Evolutionary conservation across 2,888 invertebrate genomes (phyloP).

Genomic region (Celastrina argiolus): DNA sequence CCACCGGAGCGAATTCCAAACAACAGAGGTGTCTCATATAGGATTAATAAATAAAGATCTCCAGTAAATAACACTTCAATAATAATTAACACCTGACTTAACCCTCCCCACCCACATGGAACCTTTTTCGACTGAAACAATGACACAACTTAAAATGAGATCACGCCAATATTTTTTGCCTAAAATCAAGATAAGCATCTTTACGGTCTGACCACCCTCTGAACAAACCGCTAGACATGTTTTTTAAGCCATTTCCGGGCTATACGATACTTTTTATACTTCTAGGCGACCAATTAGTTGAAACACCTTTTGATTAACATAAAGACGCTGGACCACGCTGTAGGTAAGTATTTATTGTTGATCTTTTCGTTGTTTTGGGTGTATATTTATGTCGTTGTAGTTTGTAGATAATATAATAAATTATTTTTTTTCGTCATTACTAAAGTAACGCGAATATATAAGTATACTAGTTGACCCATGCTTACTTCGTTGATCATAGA

Average conservation of each 20-base stretch:
- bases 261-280: neutral
- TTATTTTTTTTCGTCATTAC: no score
- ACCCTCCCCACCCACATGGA: slow-evolving; percentile 17
- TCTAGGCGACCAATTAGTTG: neutral
- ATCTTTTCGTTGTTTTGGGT: neutral
- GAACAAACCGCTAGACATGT: neutral
- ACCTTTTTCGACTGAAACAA: neutral
- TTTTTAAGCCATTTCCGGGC: neutral
- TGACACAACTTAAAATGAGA: slow-evolving; percentile 1
- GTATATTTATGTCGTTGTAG: neutral
- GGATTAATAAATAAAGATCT: neutral
- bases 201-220: slow-evolving; percentile 1
- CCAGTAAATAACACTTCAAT: neutral
- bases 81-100: neutral
- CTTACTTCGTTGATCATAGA: no score
- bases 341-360: neutral
- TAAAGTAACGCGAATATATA: no score
- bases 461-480: no score
- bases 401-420: no score
- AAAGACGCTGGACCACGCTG: neutral
- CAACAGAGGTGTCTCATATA: no score
- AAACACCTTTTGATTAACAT: neutral
- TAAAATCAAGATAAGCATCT: neutral
- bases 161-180: slow-evolving; percentile 4
- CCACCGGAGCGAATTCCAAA: no score